Evolutionary conservation across 1,140 invertebrate species (phyloP), one percentile per base, ranked within the genome.

Genomic region (Drosophila sp.): DNA sequence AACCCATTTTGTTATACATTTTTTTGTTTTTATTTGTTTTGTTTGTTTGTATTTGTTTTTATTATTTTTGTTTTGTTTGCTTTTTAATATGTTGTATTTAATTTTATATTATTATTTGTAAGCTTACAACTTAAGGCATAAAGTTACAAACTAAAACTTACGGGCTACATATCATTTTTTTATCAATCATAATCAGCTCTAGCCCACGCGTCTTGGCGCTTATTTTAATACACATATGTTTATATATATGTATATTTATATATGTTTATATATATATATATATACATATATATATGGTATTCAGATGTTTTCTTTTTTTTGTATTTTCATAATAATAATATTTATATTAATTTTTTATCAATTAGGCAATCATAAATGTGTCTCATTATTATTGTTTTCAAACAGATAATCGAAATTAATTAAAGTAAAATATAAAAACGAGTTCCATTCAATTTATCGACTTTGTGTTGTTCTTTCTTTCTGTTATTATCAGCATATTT

Each of bases 101-200:
- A 76, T 78, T 78, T 83, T 65, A 90, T 80, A 78, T 78, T 79
- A 80, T 86, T 89, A 80, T 67, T 80, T 86, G 66, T 90, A 90
- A 90, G 87, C 87, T 90, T 90, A 90, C 79, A 90, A 90, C 87
- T 90, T 90, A 90, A 90, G 81, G 87, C 87, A 78, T 89, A 87
- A 90, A 74, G 77, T 83, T 90, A 90, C 79, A 72, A 82, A 90
- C 87, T 90, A 90, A 83, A 83, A 87, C 87, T 90, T 87, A 90
- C 34, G 57, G 63, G 58, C 79, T 90, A 83, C 58, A 80, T 72
- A 81, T 89, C 75, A 62, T 84, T 78, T 72, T 63, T 21, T 59
- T 69, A 72, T 89, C 67, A 67, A 80, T 75, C 71, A 72, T 76
- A 70, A 70, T 78, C 75, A 72, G 80, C 76, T 76, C 43, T 64